Percentiles rank a stretch among this genome's conserved stretches.
Conservation (phyloP, 2,888 invertebrate species). For the Tenthredo mesomela region DNA sequence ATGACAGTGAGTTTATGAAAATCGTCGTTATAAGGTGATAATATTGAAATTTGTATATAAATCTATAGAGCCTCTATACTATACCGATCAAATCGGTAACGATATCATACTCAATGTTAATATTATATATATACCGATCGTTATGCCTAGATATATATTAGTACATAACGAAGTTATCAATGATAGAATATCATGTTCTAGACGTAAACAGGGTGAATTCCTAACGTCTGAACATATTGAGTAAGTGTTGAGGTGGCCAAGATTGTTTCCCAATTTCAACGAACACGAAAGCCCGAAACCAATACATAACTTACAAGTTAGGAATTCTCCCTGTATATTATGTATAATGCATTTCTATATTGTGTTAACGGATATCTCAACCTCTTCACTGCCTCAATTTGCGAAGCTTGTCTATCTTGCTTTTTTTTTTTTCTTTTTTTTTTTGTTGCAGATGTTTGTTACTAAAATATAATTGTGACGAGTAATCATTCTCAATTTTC, state of each 20-base stretch:
- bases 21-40: constrained; percentile 31
- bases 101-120: constrained; percentile 35
- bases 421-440: not conserved
- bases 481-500: not conserved
- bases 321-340: no score
- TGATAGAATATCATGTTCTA: constrained; percentile 33
- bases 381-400: constrained; percentile 18
- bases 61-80: constrained; percentile 35
- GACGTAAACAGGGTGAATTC: no score
- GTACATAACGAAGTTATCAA: constrained; percentile 38
- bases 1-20: not conserved
- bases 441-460: not conserved
- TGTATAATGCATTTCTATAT: constrained; percentile 37
- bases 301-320: no score
- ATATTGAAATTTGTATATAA: constrained; percentile 25
- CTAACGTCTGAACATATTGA: no score
- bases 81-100: constrained; percentile 46
- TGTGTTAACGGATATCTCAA: constrained; percentile 9
- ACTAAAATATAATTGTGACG: not conserved
- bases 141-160: not conserved
- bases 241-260: no score
- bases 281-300: no score
- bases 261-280: no score
- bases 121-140: constrained; percentile 9
- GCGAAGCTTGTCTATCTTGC: not conserved